These are phyloP conservation scores for Sclerodermus sp. DNA, from an alignment of 2,888 invertebrate genomes.

Conservation along the genomic window DNA sequence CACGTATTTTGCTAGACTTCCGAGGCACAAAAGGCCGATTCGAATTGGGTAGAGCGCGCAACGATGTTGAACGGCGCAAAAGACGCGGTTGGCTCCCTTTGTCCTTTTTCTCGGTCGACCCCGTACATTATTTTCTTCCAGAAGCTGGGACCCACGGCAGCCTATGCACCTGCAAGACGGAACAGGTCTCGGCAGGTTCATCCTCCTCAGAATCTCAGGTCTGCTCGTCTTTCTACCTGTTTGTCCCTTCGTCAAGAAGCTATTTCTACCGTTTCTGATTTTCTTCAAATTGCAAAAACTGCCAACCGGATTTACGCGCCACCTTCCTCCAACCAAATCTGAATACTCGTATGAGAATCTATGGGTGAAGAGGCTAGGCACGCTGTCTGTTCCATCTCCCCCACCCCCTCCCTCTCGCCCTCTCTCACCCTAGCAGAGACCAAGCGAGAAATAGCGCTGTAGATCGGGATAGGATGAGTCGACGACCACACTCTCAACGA, in stretches of 20 bases:
- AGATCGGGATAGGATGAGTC: too few relatives aligned
- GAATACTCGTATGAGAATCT: too few relatives aligned
- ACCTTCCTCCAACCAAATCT: too few relatives aligned
- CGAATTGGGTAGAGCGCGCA: conserved; percentile 6
- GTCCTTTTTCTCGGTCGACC: conserved; percentile 28
- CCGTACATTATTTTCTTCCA: conserved; percentile 34
- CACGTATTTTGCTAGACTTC: too few relatives aligned
- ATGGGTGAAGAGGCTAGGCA: too few relatives aligned
- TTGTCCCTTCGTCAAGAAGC: conserved; percentile 3
- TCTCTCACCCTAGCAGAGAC: too few relatives aligned
- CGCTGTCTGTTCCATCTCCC: too few relatives aligned
- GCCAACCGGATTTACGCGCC: too few relatives aligned
- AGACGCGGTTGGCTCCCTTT: conserved; percentile 27
- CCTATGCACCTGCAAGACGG: conserved; percentile 46
- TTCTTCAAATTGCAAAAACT: neutral
- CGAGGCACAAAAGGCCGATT: conserved; percentile 7
- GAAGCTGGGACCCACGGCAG: conserved; percentile 26
- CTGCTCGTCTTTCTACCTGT: conserved; percentile 17
- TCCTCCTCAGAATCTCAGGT: conserved; percentile 29
- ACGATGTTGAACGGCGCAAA: conserved; percentile 32
- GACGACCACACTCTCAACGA: too few relatives aligned
- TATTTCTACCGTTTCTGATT: conserved; percentile 9
- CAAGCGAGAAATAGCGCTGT: too few relatives aligned
- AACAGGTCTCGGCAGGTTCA: conserved; percentile 53
- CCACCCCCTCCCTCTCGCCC: too few relatives aligned